A percentile compares a stretch with the other conserved stretches of the same genome.
Evolutionary conservation across 92 coral and sea anemone species (phyloP).

Genomic region (Siderastrea radians): DNA sequence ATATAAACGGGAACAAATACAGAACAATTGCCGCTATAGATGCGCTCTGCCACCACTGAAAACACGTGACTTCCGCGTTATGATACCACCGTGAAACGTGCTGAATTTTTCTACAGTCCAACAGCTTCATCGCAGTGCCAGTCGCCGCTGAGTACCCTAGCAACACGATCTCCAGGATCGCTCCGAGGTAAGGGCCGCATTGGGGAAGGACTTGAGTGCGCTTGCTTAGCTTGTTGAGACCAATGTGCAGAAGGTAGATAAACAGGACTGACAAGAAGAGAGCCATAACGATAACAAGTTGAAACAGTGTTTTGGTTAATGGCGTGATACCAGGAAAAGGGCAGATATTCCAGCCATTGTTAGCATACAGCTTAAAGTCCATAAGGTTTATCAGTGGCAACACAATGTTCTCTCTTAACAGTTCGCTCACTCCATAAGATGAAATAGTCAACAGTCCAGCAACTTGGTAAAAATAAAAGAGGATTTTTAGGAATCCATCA

Average conservation of each 20-base stretch:
- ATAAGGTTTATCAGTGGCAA: slow-evolving; percentile 21
- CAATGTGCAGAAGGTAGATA: slow-evolving; percentile 43
- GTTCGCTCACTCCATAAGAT: slow-evolving; percentile 4
- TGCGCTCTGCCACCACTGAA: slow-evolving; percentile 51
- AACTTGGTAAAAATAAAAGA: slow-evolving; percentile 54
- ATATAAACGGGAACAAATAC: slow-evolving; percentile 49
- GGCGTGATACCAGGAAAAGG: slow-evolving; percentile 52
- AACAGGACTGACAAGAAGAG: slow-evolving; percentile 2
- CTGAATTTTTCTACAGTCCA: slow-evolving; percentile 47
- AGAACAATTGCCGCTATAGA: neutral
- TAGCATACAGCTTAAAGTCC: slow-evolving; percentile 15
- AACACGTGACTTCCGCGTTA: slow-evolving; percentile 51
- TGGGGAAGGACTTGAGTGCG: slow-evolving; percentile 26
- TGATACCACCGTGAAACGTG: slow-evolving; percentile 45
- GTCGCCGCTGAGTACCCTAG: slow-evolving; percentile 58
- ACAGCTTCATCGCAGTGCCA: slow-evolving; percentile 43
- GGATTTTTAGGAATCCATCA: slow-evolving; percentile 41
- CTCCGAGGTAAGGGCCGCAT: slow-evolving; percentile 68
- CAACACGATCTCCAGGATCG: slow-evolving; percentile 57
- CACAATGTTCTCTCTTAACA: slow-evolving; percentile 9
- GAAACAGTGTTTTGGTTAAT: slow-evolving; percentile 27
- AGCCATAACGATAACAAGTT: slow-evolving; percentile 9
- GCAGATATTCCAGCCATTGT: slow-evolving; percentile 44
- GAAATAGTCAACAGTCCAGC: slow-evolving; percentile 37
- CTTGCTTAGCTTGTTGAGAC: slow-evolving; percentile 34